Conservation (phyloP, 2,888 invertebrate genomes). For the Zootermopsis nevadensis region DNA sequence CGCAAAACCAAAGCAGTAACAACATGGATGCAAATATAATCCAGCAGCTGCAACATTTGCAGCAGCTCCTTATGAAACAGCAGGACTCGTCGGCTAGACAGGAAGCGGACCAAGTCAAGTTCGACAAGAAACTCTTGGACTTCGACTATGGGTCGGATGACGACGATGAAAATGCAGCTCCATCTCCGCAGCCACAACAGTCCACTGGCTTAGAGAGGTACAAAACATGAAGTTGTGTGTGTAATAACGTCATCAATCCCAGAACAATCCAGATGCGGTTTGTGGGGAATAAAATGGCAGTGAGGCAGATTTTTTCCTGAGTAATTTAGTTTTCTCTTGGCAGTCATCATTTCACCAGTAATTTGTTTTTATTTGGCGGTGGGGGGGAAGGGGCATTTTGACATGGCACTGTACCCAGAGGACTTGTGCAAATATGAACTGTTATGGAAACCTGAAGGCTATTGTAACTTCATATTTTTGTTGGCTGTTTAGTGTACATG, state of each 20-base stretch:
- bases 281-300: no score
- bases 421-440: no score
- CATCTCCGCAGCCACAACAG: conserved; percentile 55
- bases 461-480: neutral
- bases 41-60: conserved; percentile 71
- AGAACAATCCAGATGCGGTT: no score
- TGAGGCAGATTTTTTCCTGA: no score
- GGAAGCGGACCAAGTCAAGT: conserved; percentile 67
- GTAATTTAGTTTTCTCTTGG: no score
- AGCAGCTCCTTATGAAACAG: conserved; percentile 68
- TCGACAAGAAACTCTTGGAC: conserved; percentile 86
- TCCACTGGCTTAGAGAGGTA: conserved; percentile 33
- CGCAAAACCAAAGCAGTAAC: neutral
- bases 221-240: no score
- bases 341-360: no score
- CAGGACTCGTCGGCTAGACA: conserved; percentile 48
- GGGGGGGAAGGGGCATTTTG: no score
- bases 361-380: no score
- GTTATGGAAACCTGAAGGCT: neutral
- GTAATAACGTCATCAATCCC: no score
- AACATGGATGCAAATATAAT: conserved; percentile 62
- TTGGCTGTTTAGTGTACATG: conserved; percentile 46
- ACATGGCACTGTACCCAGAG: no score
- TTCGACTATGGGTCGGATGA: conserved; percentile 95
- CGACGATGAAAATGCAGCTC: conserved; percentile 71